Percentiles rank a stretch among this genome's conserved stretches.
These are phyloP conservation scores for Cephalopholis sonnerati DNA, from an alignment of 2,113 vertebrate species.

Conservation along the genomic window DNA sequence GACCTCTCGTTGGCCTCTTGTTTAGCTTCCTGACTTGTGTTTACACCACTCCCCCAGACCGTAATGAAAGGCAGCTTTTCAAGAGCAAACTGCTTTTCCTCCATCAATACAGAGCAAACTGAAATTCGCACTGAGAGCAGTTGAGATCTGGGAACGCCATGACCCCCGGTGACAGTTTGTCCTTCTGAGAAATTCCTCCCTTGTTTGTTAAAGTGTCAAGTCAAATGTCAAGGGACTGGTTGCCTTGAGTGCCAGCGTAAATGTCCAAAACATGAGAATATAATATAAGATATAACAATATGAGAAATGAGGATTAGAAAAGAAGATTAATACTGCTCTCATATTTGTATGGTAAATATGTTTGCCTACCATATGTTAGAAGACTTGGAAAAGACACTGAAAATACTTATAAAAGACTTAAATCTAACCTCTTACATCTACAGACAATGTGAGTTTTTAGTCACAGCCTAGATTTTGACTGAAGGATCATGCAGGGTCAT, in stretches of 20 bases:
- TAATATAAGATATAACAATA: too few relatives aligned
- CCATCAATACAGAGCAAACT: conserved; percentile 23
- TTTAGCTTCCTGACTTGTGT: conserved; percentile 56
- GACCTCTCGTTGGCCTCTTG: conserved; percentile 51
- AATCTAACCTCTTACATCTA: too few relatives aligned
- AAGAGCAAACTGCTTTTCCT: conserved; percentile 30
- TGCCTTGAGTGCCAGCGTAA: background rate
- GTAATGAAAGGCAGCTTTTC: conserved; percentile 70
- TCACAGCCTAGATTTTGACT: too few relatives aligned
- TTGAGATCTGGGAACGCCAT: conserved; percentile 18
- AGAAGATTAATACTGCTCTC: background rate
- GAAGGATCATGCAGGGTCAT: too few relatives aligned
- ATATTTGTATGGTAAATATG: background rate
- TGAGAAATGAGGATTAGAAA: background rate
- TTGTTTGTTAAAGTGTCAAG: conserved; percentile 21
- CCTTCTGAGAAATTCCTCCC: conserved; percentile 24
- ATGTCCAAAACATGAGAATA: background rate
- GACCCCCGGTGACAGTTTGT: conserved; percentile 3
- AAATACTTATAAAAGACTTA: too few relatives aligned
- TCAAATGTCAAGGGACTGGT: conserved; percentile 7
- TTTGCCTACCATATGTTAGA: too few relatives aligned
- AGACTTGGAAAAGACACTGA: too few relatives aligned
- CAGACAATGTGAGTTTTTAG: too few relatives aligned
- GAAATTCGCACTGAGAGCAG: background rate
- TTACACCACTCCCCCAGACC: conserved; percentile 41